Base-by-base conservation (phyloP, 2,888 invertebrate species). In the Aphelenchoides bicaudatus region DNA sequence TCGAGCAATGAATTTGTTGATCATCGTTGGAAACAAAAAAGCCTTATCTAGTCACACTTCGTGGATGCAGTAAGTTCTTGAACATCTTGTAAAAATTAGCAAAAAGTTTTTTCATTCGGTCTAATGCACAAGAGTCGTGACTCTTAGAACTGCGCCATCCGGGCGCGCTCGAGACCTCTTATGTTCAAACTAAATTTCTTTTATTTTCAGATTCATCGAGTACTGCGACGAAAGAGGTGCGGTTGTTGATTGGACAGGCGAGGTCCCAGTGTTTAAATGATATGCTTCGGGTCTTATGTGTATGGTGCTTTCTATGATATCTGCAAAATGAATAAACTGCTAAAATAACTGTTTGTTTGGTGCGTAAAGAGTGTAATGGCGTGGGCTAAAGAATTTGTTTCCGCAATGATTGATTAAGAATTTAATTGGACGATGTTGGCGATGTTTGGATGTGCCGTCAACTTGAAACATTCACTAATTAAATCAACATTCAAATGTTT, bases 1-100 rank as follows among this genome's bases (percentile, higher is more conserved):
- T n/a, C 68, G 66, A 8, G 66, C 66, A 3, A 51, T 60, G 28
- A 46, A 69, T 23, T 50, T 65, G 25, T 37, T 65, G 13, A 57
- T 65, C 19, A 49, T 65, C 16, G 28, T 65, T 47, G 66, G 66
- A 2, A 62, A 66, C 31, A 50, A 37, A 25, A 48, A 49, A n/a
- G 39, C 49, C 6, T 25, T 65, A 10, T 21, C 31, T 8, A 49
- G 34, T n/a, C 51, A 65, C 39, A 8, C 47, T 19, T 39, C 28
- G 13, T 65, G 66, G 66, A 50, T 37, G 6, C 19, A 49, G 62
- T 62, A 28, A 8, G 49, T 43, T 34, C 13, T 34, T 13, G 34
- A 34, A 34, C n/a, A n/a, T n/a, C n/a, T n/a, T n/a, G n/a, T n/a
- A n/a, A n/a, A n/a, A n/a, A n/a, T n/a, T n/a, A n/a, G n/a, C n/a